A percentile compares a stretch with the other conserved stretches of the same genome.
Evolutionary conservation across 2,888 invertebrate genomes (phyloP).

Genomic region (Margaritifera margaritifera): DNA sequence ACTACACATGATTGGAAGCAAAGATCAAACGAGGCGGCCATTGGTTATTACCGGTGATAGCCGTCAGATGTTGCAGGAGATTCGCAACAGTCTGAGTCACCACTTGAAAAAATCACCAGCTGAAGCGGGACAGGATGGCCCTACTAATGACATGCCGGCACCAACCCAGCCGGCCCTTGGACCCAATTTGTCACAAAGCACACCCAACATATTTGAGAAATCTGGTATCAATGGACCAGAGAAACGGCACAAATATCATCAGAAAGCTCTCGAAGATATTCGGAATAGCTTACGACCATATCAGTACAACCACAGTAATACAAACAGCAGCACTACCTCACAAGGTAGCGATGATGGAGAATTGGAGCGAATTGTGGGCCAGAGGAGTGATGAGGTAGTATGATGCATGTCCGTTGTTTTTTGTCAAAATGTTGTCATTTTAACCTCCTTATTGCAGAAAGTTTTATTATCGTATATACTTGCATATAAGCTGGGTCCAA

Average conservation of each 20-base stretch:
- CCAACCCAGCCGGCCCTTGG: slow-evolving; percentile 14
- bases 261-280: slow-evolving; percentile 90
- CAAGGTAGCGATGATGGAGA: slow-evolving; percentile 25
- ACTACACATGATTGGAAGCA: slow-evolving; percentile 40
- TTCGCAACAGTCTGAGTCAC: slow-evolving; percentile 61
- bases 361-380: slow-evolving; percentile 3
- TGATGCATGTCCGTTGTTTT: too few relatives aligned
- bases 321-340: slow-evolving; percentile 23
- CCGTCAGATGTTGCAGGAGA: slow-evolving; percentile 64
- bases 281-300: slow-evolving; percentile 87
- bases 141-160: slow-evolving; percentile 7
- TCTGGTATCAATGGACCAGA: slow-evolving; percentile 29
- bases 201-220: slow-evolving; percentile 43
- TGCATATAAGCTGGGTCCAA: too few relatives aligned
- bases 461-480: too few relatives aligned
- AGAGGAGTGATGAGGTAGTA: too few relatives aligned
- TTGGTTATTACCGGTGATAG: slow-evolving; percentile 59
- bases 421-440: too few relatives aligned
- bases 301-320: slow-evolving; percentile 27
- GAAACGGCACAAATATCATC: slow-evolving; percentile 79
- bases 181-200: slow-evolving; percentile 43
- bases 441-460: too few relatives aligned
- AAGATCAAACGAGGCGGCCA: slow-evolving; percentile 41
- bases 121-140: slow-evolving; percentile 22
- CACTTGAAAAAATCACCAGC: slow-evolving; percentile 35